Evolutionary conservation across 92 coral and sea anemone genomes (phyloP).

Genomic region (Desmophyllum pertusum): DNA sequence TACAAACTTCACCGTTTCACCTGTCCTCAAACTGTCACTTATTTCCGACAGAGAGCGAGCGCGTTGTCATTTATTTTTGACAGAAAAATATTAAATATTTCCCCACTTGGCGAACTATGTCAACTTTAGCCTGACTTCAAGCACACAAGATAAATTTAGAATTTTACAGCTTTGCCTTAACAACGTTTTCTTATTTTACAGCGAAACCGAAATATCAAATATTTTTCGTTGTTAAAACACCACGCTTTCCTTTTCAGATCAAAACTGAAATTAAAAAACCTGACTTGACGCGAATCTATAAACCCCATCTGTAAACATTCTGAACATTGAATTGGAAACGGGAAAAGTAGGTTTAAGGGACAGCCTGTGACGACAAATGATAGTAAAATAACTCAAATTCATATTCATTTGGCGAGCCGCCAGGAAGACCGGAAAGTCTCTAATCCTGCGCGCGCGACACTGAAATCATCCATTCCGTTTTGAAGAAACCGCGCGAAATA

Average conservation of each 20-base stretch:
- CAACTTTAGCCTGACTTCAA: slow-evolving; percentile 24
- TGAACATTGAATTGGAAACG: slow-evolving; percentile 12
- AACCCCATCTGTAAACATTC: slow-evolving; percentile 15
- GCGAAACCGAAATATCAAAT: not conserved
- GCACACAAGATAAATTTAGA: slow-evolving; percentile 18
- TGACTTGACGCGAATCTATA: not conserved
- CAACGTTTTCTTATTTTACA: not conserved
- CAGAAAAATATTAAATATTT: slow-evolving; percentile 36
- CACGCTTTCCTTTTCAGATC: not conserved
- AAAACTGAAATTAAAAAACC: not conserved
- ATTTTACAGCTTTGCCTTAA: slow-evolving; percentile 5
- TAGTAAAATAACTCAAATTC: not conserved
- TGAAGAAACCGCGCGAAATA: slow-evolving; percentile 1
- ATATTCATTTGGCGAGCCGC: slow-evolving; percentile 3
- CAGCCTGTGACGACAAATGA: slow-evolving; percentile 6
- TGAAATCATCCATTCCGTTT: slow-evolving; percentile 7
- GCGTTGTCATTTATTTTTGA: slow-evolving; percentile 15
- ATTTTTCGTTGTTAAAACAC: not conserved
- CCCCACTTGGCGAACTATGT: slow-evolving; percentile 21
- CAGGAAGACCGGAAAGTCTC: slow-evolving; percentile 17
- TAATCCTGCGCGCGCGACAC: not conserved
- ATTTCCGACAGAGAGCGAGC: slow-evolving; percentile 64
- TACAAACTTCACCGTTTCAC: slow-evolving; percentile 68
- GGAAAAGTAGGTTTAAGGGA: slow-evolving; percentile 4
- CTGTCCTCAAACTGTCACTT: slow-evolving; percentile 43